Evolutionary conservation across 2,888 invertebrate genomes (phyloP), one percentile per base, ranked within the genome.

Genomic region (Trichopoda pennipes): DNA sequence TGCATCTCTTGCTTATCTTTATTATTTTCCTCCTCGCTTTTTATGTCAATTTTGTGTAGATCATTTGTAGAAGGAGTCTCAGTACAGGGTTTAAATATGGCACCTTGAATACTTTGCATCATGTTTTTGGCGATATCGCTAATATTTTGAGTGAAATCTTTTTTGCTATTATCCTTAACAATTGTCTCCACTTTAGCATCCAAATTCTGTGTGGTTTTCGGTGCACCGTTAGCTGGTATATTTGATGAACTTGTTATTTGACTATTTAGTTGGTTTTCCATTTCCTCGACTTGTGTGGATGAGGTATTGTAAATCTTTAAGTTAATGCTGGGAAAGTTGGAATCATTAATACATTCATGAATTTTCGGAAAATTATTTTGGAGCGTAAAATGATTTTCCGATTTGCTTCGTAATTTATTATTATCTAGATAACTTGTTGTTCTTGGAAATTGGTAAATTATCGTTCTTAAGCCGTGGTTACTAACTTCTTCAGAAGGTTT

Each of bases 61-160:
- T 49, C 17, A 17, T 49, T 10, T 17, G 17, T 17, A 49, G 17
- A 17, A 17, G 42, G 10, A n/a, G 78, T 38, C n/a, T 23, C 49
- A 3, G 21, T 16, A n/a, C 66, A 60, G 9, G 63, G 19, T 7
- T 66, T 61, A 6, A 51, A 55, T 21, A 42, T 42, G 6, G n/a
- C 58, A 47, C 49, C 23, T 49, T 68, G 60, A 28, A 42, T 49
- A 49, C 47, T 73, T 77, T 58, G 32, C 49, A 49, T 32, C 6
- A 58, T 44, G 16, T 72, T 35, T 35, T 47, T 21, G 12, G n/a
- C 53, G 38, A 44, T 12, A 35, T 44, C 58, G n/a, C 14, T 58
- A 19, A 35, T 58, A 19, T 28, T 19, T 17, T 58, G 32, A 6
- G 17, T n/a, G 38, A 28, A 19, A 73, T 12, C 19, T 38, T 38